phyloP scores from a whole-genome alignment of 2,888 invertebrate species.

The Baccha elongata region DNA sequence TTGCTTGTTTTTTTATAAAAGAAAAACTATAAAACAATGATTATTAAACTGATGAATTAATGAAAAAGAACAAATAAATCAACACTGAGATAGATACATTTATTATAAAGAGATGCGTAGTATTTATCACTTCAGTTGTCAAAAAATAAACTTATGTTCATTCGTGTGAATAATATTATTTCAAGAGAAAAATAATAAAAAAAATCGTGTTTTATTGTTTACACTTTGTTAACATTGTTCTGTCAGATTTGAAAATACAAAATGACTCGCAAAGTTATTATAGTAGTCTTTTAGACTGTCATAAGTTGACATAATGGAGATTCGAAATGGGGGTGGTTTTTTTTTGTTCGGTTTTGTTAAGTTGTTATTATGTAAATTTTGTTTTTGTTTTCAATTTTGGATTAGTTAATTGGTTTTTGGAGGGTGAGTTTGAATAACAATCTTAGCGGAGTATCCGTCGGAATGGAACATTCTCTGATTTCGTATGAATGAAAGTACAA shows the following conservation, averaged over 20 bases:
- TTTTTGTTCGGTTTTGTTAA: too few relatives aligned
- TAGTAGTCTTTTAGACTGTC: conserved; percentile 12
- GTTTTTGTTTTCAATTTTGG: neutral
- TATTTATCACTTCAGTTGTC: conserved; percentile 31
- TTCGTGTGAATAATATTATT: neutral
- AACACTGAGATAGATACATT: conserved; percentile 6
- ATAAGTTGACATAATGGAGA: conserved; percentile 15
- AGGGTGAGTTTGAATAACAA: too few relatives aligned
- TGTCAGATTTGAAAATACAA: neutral
- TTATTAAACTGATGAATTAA: conserved; percentile 24
- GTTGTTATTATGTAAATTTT: neutral
- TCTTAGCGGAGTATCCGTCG: too few relatives aligned
- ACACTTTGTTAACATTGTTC: conserved; percentile 25
- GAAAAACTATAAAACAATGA: neutral
- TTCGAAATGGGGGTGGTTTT: conserved; percentile 3
- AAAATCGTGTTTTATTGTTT: conserved; percentile 2
- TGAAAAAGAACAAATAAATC: conserved; percentile 44
- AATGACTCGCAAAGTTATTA: conserved; percentile 16
- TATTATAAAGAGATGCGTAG: conserved; percentile 28
- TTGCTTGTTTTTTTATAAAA: neutral
- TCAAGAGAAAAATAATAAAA: neutral
- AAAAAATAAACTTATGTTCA: conserved; percentile 6
- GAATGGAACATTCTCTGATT: too few relatives aligned
- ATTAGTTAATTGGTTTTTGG: neutral
- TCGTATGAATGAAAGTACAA: too few relatives aligned